Evolutionary conservation across 2,797 vertebrate genomes (phyloP), one percentile per base, ranked within the genome.

Genomic region (Rhinatrema bivittatum): DNA sequence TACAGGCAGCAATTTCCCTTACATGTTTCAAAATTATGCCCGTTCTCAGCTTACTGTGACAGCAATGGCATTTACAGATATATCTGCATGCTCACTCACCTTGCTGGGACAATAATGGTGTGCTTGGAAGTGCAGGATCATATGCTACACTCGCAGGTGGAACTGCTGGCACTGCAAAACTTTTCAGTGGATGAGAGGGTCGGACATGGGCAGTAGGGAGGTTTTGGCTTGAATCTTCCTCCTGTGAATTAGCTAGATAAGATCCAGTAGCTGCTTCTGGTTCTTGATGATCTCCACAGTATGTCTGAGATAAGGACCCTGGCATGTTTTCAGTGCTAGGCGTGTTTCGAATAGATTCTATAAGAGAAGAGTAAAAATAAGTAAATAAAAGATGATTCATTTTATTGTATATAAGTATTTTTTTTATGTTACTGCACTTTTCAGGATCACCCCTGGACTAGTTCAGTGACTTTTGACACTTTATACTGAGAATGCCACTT

Each of bases 291-390:
- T 97, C 94, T 0, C 83, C 73, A 16, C 89, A 78, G 56, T 87
- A 86, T 2, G 87, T 80, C 9, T 77, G 85, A 50, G 93, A 90
- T 0, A 82, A 86, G 30, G 89, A 83, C 7, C 85, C 70, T 0
- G 93, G 91, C 60, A 91, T 87, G 37, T 93, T 88, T 64, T 98
- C 95, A 0, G 87, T 84, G 63, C 86, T 92, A 17, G 95, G 89
- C 7, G 93, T 91, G 53, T 93, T 97, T 59, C 93, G 90, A 48
- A 96, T 82, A 0, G 94, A 94, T 54, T 98, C 95, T 98, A 73
- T 7, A 56, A 48, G 27, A 32, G 47, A 9, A 50, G 41, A 29
- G 20, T 4, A 7, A 18, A 16, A 15, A 21, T 2, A n/a, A n/a
- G n/a, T n/a, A n/a, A n/a, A n/a, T n/a, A n/a, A n/a, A n/a, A n/a